Conservation (phyloP, 2,113 vertebrate species). For the Python bivittatus region DNA sequence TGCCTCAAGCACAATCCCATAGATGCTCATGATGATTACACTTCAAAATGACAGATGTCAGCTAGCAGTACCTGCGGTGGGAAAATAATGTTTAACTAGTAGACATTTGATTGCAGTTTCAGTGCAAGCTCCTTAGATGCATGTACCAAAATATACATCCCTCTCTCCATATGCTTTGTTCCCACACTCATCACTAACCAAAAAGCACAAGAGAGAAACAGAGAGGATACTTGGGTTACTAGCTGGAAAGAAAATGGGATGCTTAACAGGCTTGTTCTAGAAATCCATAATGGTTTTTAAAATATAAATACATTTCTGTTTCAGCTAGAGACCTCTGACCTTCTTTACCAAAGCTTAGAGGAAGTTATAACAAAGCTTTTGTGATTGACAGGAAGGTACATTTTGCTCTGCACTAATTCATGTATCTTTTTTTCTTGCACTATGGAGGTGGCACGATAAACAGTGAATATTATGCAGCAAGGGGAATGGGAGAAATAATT, state of each 20-base stretch:
- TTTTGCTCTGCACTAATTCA: neutral
- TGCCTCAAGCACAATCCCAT: neutral
- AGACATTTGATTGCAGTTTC: neutral
- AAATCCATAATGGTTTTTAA: neutral
- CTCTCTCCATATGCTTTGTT: no score
- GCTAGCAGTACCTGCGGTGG: neutral
- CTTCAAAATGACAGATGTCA: neutral
- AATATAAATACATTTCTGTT: slow-evolving; percentile 9
- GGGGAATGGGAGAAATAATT: neutral
- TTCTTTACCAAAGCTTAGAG: neutral
- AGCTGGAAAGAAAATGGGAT: neutral
- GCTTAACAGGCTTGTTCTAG: neutral
- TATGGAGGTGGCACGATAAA: neutral
- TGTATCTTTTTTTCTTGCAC: neutral
- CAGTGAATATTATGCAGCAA: neutral
- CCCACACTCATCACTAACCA: neutral
- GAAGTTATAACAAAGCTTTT: neutral
- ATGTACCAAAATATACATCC: neutral
- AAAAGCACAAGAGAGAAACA: neutral
- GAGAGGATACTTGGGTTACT: neutral
- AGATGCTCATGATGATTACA: neutral
- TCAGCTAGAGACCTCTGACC: neutral
- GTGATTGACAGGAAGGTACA: neutral
- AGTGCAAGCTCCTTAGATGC: neutral
- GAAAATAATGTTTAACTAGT: neutral